A percentile compares a stretch with the other conserved stretches of the same genome.
Evolutionary conservation across 2,113 vertebrate species (phyloP).

Genomic region (Plotosus lineatus): DNA sequence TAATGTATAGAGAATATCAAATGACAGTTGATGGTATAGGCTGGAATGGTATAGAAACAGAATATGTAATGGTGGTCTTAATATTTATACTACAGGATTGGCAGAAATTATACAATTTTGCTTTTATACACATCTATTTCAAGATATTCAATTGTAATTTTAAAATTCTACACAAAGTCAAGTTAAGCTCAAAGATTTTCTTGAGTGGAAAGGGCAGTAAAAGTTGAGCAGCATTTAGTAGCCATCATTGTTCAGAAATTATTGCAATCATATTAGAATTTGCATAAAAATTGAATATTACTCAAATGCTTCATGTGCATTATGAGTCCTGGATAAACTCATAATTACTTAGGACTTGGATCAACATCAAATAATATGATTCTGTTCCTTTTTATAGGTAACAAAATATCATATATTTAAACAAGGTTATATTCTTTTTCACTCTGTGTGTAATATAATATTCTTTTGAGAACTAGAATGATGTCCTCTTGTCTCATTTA

Average conservation of each 20-base stretch:
- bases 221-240: not conserved
- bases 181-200: not conserved
- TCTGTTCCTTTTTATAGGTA: slow-evolving; percentile 26
- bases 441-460: slow-evolving; percentile 1
- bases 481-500: not conserved
- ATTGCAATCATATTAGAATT: not conserved
- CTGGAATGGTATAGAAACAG: too few relatives aligned
- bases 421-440: slow-evolving; percentile 17
- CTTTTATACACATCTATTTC: not conserved
- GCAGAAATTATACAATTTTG: not conserved
- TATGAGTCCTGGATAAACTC: slow-evolving; percentile 29
- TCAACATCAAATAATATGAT: slow-evolving; percentile 33
- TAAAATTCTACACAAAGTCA: not conserved
- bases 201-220: not conserved
- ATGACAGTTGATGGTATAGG: too few relatives aligned
- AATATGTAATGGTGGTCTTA: not conserved
- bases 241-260: not conserved
- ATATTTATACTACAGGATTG: not conserved
- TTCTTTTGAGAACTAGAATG: slow-evolving; percentile 10
- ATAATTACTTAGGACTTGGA: slow-evolving; percentile 36
- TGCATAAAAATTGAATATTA: not conserved
- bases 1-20: too few relatives aligned
- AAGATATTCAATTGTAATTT: not conserved
- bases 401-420: slow-evolving; percentile 9
- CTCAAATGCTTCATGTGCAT: slow-evolving; percentile 12